Percentiles rank a stretch among this genome's conserved stretches.
phyloP scores from a whole-genome alignment of 2,797 vertebrate genomes.

The Siniperca obscura region DNA sequence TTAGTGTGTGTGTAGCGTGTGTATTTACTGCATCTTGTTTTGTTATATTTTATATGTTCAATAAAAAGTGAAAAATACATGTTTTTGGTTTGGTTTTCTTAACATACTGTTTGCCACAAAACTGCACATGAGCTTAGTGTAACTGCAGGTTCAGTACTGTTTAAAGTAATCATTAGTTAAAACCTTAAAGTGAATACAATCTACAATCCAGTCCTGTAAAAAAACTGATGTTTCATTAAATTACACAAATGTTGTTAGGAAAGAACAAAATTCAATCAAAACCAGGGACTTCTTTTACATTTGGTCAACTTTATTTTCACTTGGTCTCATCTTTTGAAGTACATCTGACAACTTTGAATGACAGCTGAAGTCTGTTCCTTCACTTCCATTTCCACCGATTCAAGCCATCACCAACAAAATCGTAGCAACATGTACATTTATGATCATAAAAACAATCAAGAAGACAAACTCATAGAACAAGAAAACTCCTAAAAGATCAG shows the following conservation, averaged over 20 bases:
- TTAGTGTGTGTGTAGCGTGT: accelerated
- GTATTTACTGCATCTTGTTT: no score
- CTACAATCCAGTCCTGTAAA: not conserved
- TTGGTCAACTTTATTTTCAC: constrained; percentile 83
- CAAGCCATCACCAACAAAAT: constrained; percentile 55
- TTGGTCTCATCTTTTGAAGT: constrained; percentile 78
- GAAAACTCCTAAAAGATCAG: constrained; percentile 43
- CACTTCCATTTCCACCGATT: constrained; percentile 57
- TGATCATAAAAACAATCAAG: constrained; percentile 67
- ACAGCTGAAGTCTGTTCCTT: constrained; percentile 57
- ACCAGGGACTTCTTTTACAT: constrained; percentile 37
- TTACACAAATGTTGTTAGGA: not conserved
- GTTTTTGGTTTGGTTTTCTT: not conserved
- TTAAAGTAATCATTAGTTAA: not conserved
- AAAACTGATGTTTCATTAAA: not conserved
- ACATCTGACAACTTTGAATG: constrained; percentile 66
- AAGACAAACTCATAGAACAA: constrained; percentile 44
- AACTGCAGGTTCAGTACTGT: not conserved
- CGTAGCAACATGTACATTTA: constrained; percentile 64
- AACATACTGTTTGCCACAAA: not conserved
- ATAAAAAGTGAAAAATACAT: not conserved
- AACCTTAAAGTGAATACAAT: not conserved
- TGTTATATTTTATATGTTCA: not conserved
- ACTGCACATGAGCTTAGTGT: not conserved
- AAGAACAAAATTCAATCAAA: not conserved